Evolutionary conservation across 2,888 invertebrate species (phyloP), one percentile per base, ranked within the genome.

Genomic region (Pseudolycoriella hygida): DNA sequence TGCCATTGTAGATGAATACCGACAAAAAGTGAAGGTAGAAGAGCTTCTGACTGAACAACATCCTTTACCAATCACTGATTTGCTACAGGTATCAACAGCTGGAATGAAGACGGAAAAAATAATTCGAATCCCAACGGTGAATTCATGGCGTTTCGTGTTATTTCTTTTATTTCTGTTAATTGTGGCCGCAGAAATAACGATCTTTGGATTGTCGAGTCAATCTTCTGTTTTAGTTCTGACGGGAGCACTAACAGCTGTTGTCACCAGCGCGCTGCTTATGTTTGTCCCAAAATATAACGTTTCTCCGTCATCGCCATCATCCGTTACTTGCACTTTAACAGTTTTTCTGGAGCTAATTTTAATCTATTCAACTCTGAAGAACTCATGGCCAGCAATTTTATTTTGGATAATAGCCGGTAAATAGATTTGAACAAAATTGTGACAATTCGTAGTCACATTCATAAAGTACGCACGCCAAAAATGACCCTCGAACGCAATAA

Each of bases 1-100:
- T 57, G 79, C 79, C 1, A 78, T 78, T 14, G 82, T 83, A 1
- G 80, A 80, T 55, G 82, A 82, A 56, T 83, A 82, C 55, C 73
- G 74, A 48, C 81, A 81, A 55, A 73, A 74, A 53, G 70, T 81
- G 50, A 76, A 78, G 64, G 80, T 77, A 59, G 55, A 39, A 3
- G 17, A 39, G 25, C 8, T 25, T 8, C 4, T 4, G 25, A 25
- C 8, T 25, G 25, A 25, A 8, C n/a, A n/a, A n/a, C n/a, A n/a
- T n/a, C n/a, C n/a, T n/a, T n/a, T n/a, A n/a, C n/a, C n/a, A n/a
- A n/a, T n/a, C n/a, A n/a, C n/a, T n/a, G n/a, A n/a, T n/a, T n/a
- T n/a, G n/a, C 19, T 14, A 15, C 12, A 62, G 62, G 63, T 65
- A 0, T 64, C 66, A 20, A 65, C 66, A 2, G 62, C 66, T 3